Evolutionary conservation across 2,888 invertebrate genomes (phyloP).

Genomic region (Harpagoxenus sublaevis): DNA sequence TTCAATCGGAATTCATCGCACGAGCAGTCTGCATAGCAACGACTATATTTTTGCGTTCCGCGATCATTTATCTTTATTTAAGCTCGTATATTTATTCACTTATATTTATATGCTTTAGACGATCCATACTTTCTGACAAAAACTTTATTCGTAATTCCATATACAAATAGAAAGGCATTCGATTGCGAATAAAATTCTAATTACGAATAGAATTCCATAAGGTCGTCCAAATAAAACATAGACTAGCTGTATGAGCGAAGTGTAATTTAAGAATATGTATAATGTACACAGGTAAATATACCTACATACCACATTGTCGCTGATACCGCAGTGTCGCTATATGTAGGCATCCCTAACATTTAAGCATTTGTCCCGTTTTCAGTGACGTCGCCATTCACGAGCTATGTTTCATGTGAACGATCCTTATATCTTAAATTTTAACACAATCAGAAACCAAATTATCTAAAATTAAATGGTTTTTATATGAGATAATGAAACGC

Average conservation of each 20-base stretch:
- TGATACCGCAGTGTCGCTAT: too few species aligned
- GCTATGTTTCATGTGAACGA: too few species aligned
- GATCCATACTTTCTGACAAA: not conserved
- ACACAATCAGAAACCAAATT: not conserved
- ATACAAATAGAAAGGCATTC: not conserved
- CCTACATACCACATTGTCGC: too few species aligned
- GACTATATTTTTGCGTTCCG: not conserved
- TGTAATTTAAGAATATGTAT: too few species aligned
- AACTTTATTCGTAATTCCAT: not conserved
- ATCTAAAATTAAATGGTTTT: not conserved
- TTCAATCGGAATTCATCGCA: not conserved
- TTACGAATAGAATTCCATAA: too few species aligned
- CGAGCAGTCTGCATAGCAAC: constrained; percentile 4
- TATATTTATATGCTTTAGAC: not conserved
- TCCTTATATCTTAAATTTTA: not conserved
- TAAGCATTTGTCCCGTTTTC: too few species aligned
- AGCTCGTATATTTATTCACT: not conserved
- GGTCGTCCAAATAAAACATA: too few species aligned
- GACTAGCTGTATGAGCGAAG: too few species aligned
- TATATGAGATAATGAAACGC: not conserved
- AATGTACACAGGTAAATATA: too few species aligned
- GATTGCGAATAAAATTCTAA: not conserved
- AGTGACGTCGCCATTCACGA: too few species aligned
- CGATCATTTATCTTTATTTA: not conserved
- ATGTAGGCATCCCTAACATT: too few species aligned